Conservation (phyloP, 2,797 vertebrate genomes). For the Pipistrellus pipistrellus region DNA sequence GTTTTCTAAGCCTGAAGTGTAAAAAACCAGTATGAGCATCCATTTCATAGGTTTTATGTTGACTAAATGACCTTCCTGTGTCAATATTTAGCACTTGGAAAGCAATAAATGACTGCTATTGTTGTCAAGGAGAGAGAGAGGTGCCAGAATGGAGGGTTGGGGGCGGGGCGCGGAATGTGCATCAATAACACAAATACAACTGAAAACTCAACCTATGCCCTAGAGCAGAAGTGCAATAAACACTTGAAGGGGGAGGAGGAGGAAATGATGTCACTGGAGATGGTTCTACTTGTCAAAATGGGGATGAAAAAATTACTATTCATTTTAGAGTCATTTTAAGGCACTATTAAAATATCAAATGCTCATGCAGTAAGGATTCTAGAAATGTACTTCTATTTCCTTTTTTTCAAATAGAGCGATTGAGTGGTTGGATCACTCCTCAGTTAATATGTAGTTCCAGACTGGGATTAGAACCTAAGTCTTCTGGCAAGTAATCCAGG, state of each 20-base stretch:
- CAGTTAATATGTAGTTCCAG: not conserved
- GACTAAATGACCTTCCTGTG: not conserved
- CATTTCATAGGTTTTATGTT: not conserved
- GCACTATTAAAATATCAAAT: not conserved
- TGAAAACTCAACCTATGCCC: not conserved
- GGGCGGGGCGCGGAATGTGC: fast-evolving
- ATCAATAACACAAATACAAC: not conserved
- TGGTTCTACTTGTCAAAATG: not conserved
- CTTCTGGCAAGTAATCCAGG: not conserved
- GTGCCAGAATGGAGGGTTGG: not conserved
- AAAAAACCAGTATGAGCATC: not conserved
- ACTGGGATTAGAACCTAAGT: not conserved
- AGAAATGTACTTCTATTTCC: not conserved
- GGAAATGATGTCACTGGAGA: not conserved
- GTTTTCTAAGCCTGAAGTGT: not conserved
- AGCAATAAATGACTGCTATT: not conserved
- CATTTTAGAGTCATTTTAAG: not conserved
- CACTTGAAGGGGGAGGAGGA: not conserved
- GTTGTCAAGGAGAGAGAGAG: not conserved
- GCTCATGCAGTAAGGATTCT: not conserved
- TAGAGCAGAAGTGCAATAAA: not conserved
- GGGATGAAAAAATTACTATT: not conserved
- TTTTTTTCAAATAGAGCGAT: not conserved
- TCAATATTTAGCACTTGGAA: not conserved
- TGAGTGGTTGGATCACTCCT: not conserved